These are phyloP conservation scores for Lithophane ornitopus DNA, from an alignment of 2,888 invertebrate genomes.

Conservation along the genomic window DNA sequence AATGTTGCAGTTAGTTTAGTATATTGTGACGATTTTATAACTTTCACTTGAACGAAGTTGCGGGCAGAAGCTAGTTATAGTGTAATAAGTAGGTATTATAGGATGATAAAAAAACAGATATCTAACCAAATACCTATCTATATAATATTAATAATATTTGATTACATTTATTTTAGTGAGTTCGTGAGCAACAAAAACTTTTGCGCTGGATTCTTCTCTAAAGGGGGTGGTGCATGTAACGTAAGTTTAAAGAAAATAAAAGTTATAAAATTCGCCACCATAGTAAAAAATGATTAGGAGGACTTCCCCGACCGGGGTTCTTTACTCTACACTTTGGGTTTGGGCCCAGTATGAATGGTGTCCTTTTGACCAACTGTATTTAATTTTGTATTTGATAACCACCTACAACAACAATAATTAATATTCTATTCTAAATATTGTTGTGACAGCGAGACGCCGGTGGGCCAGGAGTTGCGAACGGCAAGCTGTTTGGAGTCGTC, in stretches of 20 bases:
- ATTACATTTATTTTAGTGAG: conserved; percentile 67
- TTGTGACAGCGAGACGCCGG: conserved; percentile 81
- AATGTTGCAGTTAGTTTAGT: too few species aligned
- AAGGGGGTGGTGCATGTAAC: conserved; percentile 84
- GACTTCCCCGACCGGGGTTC: too few species aligned
- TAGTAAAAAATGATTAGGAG: too few species aligned
- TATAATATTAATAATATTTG: neutral
- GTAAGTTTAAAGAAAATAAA: conserved; percentile 68
- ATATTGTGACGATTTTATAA: too few species aligned
- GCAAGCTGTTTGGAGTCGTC: conserved; percentile 78
- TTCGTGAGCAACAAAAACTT: conserved; percentile 79
- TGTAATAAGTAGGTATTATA: neutral
- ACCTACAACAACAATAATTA: neutral
- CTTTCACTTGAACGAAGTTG: too few species aligned
- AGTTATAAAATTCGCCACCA: too few species aligned
- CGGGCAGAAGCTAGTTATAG: neutral
- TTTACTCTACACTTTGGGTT: too few species aligned
- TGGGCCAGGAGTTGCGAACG: conserved; percentile 79
- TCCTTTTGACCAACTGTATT: neutral
- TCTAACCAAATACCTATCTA: neutral
- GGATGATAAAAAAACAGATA: neutral
- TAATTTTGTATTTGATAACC: neutral
- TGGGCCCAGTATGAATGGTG: too few species aligned
- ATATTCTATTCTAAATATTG: conserved; percentile 4
- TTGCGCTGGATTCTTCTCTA: conserved; percentile 83